phyloP scores from a whole-genome alignment of 2,113 vertebrate species.

The Gallinago undulata region DNA sequence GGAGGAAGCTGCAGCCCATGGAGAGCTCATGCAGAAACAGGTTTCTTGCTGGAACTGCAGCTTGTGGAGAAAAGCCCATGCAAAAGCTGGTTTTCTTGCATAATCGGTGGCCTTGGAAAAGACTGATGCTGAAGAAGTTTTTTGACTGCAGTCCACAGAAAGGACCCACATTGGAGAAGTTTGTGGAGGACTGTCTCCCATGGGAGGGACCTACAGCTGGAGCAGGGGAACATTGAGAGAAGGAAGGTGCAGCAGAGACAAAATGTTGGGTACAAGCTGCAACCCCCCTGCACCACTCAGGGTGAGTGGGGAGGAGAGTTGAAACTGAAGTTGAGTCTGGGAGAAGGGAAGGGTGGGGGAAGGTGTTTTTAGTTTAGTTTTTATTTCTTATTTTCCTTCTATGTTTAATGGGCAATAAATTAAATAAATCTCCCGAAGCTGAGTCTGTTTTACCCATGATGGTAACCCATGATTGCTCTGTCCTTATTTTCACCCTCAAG shows the following conservation, averaged over 20 bases:
- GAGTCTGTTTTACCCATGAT: neutral
- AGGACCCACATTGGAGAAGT: neutral
- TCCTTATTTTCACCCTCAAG: neutral
- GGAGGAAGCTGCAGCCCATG: neutral
- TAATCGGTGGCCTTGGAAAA: neutral
- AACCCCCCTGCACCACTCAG: neutral
- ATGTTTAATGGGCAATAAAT: neutral
- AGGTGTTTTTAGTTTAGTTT: neutral
- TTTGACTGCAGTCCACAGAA: neutral
- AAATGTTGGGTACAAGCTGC: neutral
- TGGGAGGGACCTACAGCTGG: neutral
- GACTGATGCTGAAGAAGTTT: neutral
- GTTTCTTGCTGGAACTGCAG: neutral
- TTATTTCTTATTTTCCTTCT: neutral
- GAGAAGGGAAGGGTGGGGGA: neutral
- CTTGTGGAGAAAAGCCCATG: neutral
- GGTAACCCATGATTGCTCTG: neutral
- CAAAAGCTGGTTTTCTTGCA: neutral
- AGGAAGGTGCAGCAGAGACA: neutral
- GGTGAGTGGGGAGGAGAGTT: rapidly evolving
- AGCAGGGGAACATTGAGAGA: neutral
- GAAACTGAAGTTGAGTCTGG: neutral
- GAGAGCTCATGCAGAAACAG: neutral
- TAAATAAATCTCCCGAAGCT: neutral
- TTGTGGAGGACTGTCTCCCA: neutral